Base-by-base conservation (phyloP, 2,888 invertebrate genomes). In the Empis stercorea region DNA sequence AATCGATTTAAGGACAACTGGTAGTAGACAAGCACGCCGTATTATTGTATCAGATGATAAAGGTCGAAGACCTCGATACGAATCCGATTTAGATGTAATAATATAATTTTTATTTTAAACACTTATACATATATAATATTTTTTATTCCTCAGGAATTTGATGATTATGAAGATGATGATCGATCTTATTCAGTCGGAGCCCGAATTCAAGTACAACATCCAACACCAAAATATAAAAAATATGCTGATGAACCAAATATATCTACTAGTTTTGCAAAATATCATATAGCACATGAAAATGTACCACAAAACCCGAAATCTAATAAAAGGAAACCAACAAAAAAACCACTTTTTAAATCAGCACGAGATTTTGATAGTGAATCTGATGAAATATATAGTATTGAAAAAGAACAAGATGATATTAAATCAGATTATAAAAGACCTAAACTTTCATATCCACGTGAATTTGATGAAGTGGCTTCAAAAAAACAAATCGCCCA, bases 401-500 rank as follows among this genome's bases (percentile, higher is more conserved):
- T 32, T 23, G 43, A 39, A 13, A 27, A 39, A 15, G 17, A 38
- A 11, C 32, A 43, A n/a, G 11, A 39, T 10, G 15, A 46, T n/a
- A 48, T 46, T 15, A 44, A 46, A 17, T 30, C 15, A 13, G 30
- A 47, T 40, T 45, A 46, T 17, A 27, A 51, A 39, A 30, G 44
- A 10, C 46, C 48, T 23, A 44, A 48, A 2, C 38, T 44, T 27
- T 44, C 44, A 14, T 48, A 48, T 47, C 39, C 40, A 30, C 43
- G 38, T 20, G 40, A 51, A 39, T 51, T 40, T 30, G 40, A 34
- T 1, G 38, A 45, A 20, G 48, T 47, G 5, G 48, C 51, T 17
- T 48, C 51, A 15, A 46, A 40, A n/a, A 43, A 39, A 30, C 51
- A 51, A 48, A 41, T 51, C 7, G 47, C 46, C 34, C 42, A 48